Evolutionary conservation across 2,888 invertebrate species (phyloP), one percentile per base, ranked within the genome.

Genomic region (Metalampra italica): DNA sequence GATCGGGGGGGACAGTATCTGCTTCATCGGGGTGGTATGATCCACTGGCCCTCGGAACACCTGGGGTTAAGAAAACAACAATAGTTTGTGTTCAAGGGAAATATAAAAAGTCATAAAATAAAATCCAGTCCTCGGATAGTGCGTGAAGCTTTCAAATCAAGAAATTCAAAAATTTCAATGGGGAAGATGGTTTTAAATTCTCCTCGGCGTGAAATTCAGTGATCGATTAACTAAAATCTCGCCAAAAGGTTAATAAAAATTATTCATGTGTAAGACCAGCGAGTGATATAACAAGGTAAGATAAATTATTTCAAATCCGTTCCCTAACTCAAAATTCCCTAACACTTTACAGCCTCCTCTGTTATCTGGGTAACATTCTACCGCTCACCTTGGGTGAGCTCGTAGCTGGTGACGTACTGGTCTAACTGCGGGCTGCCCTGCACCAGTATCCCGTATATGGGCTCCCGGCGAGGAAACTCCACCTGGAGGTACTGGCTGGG

Each of bases 371-470:
- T n/a, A n/a, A n/a, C n/a, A n/a, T n/a, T n/a, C n/a, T n/a, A n/a
- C n/a, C n/a, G n/a, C n/a, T 91, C 91, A 15, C 95, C 94, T 65
- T 94, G 94, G 55, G 93, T 62, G 29, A 95, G 87, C 65, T 92
- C 91, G 66, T 94, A 97, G 62, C 94, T 93, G 13, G 95, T 95
- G 38, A 97, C 94, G 75, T 92, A 95, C 66, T 94, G 92, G 57
- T 94, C 91, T 51, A 91, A 91, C 2, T 91, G 65, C 0, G 93
- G 92, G 70, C 92, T 93, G 13, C 96, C 96, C 64, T 93, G 93
- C 56, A 95, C 75, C 9, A 92, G 78, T 0, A 96, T 87, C 0
- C 96, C 97, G 67, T 95, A 95, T 12, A 97, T 74, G 0, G 94
- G 93, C 64, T 93, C 92, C 2, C 91, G 85, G 8, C 82, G 82